phyloP scores from a whole-genome alignment of 2,888 invertebrate species.

The Volucella inanis region DNA sequence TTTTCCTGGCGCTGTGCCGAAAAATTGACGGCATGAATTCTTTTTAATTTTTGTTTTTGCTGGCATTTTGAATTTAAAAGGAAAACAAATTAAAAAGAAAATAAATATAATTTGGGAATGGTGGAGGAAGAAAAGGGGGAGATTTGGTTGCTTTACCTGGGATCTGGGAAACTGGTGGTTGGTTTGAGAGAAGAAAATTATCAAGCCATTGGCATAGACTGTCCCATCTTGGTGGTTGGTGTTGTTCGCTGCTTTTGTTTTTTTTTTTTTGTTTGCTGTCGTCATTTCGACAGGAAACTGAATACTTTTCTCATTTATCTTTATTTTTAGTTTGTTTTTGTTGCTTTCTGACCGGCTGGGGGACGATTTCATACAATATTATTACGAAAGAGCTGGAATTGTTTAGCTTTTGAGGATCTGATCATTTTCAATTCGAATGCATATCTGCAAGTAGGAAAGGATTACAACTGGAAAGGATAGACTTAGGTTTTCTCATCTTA shows the following conservation, averaged over 20 bases:
- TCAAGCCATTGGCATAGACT: slow-evolving; percentile 25
- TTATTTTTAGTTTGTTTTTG: too few species aligned
- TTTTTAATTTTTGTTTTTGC: slow-evolving; percentile 27
- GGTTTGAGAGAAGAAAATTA: slow-evolving; percentile 1
- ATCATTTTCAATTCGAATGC: too few species aligned
- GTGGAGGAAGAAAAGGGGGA: background rate
- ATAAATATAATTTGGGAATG: slow-evolving; percentile 4
- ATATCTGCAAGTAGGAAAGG: too few species aligned
- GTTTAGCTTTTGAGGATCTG: too few species aligned
- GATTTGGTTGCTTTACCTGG: slow-evolving; percentile 1
- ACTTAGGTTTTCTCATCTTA: too few species aligned
- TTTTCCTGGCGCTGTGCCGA: slow-evolving; percentile 54
- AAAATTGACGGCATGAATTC: slow-evolving; percentile 56
- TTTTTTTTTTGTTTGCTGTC: slow-evolving; percentile 15
- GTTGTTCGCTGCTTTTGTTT: slow-evolving; percentile 2
- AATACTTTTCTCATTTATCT: background rate
- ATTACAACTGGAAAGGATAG: too few species aligned
- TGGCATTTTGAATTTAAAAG: slow-evolving; percentile 51
- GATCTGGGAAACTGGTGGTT: background rate
- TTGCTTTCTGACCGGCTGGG: too few species aligned
- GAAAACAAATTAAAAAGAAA: slow-evolving; percentile 11
- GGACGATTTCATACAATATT: too few species aligned
- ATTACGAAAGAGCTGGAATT: too few species aligned
- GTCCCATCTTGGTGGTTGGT: slow-evolving; percentile 7
- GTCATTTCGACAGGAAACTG: slow-evolving; percentile 12